Evolutionary conservation across 2,888 invertebrate genomes (phyloP), one percentile per base, ranked within the genome.

Genomic region (Tillus elongatus): DNA sequence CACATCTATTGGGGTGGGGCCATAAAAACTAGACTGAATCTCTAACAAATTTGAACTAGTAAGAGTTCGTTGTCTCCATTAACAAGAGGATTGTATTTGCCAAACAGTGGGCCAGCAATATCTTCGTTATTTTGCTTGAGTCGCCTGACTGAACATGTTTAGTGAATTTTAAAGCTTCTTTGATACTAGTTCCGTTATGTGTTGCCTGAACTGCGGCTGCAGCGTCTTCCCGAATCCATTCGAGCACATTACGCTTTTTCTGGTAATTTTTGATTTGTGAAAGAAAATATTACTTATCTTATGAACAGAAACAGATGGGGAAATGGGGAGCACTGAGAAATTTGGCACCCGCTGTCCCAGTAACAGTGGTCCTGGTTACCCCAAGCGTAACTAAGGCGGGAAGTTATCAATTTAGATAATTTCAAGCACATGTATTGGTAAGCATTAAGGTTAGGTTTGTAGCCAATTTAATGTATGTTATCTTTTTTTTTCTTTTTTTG

Each of bases 1-100:
- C 26, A 15, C 26, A 24, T 9, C 26, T 24, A 24, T 15, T 27
- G 16, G 19, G 14, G 11, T 26, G 4, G 14, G 34, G 34, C 19
- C 24, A 10, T 34, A 34, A 10, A 26, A 9, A 3, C 9, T 34
- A 26, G 24, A 19, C 24, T 19, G 24, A 6, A 19, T 19, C 24
- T 19, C 24, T n/a, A 19, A 19, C 24, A 19, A n/a, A 19, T 19
- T 19, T 19, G 6, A 19, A 19, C 24, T 19, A 19, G n/a, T 19
- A 8, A 8, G 6, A 8, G 24, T 19, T 19, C 24, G n/a, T 19
- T 19, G 6, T 19, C 6, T 8, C 24, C 24, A 6, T 6, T 8
- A 19, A 19, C 6, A 6, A 19, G 6, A 19, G 24, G 24, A n/a
- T 19, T 19, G n/a, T 19, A 19, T 19, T 19, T 19, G n/a, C 24